Base-by-base conservation (phyloP, 2,113 vertebrate species). In the Corynorhinus townsendii region DNA sequence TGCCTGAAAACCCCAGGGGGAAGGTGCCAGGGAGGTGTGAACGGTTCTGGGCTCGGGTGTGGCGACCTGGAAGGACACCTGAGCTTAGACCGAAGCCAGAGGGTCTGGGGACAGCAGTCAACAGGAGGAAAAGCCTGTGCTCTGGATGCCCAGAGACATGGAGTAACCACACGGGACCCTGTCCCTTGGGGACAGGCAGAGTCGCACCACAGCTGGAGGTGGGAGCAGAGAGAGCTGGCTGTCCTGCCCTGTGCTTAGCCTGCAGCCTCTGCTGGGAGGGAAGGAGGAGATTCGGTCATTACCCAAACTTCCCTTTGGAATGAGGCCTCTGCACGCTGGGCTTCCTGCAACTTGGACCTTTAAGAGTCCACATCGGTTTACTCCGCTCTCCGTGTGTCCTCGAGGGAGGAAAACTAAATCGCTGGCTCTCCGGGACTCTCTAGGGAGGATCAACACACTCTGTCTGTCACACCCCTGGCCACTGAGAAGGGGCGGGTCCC, bases 161-260 rank as follows among this genome's bases (percentile, higher is more conserved):
- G n/a, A 86, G 11, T 79, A n/a, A 38, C 71, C 5, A 3, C 38
- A 35, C 0, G 0, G 35, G 24, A 20, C 5, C 35, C 43, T 2
- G 17, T 4, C 28, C 30, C 69, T 35, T 68, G 89, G 26, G 28
- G 6, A 11, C 15, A 22, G 43, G 59, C 64, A n/a, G 28, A 54
- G 81, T 54, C 3, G 0, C 28, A 4, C n/a, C 68, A 35, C 33
- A 17, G 8, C 9, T 22, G 5, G 56, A 45, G 17, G 52, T 5
- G 17, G 72, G 64, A 86, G 33, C 33, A 30, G 40, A 43, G 28
- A 38, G 28, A 30, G 45, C 75, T 11, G 33, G 33, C 28, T 12
- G 28, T 52, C 54, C 11, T 12, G 4, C 11, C 33, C 71, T 28
- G 16, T 90, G 11, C 40, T 28, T 10, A 17, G 49, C n/a, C 35